Conservation (phyloP, 2,888 invertebrate genomes). For the Campaea margaritaria region DNA sequence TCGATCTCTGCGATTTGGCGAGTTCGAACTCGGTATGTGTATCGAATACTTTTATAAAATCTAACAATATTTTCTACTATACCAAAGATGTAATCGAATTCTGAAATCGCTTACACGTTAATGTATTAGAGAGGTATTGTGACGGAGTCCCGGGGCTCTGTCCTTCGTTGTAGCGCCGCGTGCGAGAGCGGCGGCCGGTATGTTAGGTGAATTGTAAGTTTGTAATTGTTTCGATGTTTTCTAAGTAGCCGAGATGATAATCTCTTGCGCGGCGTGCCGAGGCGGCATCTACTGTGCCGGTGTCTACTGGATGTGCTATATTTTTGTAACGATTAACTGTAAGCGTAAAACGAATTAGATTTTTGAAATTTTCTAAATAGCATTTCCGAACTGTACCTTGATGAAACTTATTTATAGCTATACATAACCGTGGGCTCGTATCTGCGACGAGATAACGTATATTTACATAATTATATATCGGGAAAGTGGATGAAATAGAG, state of each 20-base stretch:
- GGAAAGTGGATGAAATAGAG: conserved; percentile 13
- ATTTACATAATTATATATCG: conserved; percentile 14
- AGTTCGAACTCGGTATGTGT: conserved; percentile 1
- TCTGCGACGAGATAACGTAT: conserved; percentile 3
- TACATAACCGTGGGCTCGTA: conserved; percentile 1
- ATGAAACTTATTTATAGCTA: conserved; percentile 32
- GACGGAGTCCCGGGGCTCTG: conserved; percentile 23
- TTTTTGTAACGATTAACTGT: conserved; percentile 41
- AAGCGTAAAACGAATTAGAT: conserved; percentile 43
- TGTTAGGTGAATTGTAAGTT: conserved; percentile 13
- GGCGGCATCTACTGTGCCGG: not conserved
- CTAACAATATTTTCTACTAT: conserved; percentile 52
- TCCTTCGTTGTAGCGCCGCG: conserved; percentile 16
- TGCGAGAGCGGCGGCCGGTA: conserved; percentile 14
- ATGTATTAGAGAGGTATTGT: conserved; percentile 41
- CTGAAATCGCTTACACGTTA: conserved; percentile 48
- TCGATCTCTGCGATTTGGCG: not conserved
- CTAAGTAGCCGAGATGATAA: conserved; percentile 28
- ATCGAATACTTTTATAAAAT: conserved; percentile 41
- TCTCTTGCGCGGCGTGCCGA: not conserved
- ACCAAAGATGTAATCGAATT: conserved; percentile 63
- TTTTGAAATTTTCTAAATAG: conserved; percentile 40
- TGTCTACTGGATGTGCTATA: conserved; percentile 32
- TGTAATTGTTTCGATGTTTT: conserved; percentile 33
- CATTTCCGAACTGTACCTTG: conserved; percentile 41